A percentile compares a stretch with the other conserved stretches of the same genome.
Evolutionary conservation across 2,888 invertebrate genomes (phyloP).

Genomic region (Tetragonula carbonaria): DNA sequence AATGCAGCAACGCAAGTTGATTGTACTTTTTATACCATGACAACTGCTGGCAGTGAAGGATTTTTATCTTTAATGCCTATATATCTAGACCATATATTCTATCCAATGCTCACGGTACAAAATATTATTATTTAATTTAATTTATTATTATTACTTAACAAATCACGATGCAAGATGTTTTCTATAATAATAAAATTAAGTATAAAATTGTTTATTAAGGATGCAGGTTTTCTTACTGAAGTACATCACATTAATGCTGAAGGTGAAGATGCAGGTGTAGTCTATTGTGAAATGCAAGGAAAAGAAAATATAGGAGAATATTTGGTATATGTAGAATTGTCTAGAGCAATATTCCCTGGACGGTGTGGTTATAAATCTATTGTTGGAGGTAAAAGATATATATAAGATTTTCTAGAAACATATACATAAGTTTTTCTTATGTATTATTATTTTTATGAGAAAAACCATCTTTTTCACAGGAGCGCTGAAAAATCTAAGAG

Average conservation of each 20-base stretch:
- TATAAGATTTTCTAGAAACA: neutral
- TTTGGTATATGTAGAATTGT: slow-evolving; percentile 87
- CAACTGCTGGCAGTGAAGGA: slow-evolving; percentile 94
- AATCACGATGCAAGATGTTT: neutral
- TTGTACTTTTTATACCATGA: slow-evolving; percentile 95
- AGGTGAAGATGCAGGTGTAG: slow-evolving; percentile 96
- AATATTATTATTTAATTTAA: slow-evolving; percentile 4
- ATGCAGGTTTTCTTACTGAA: slow-evolving; percentile 93
- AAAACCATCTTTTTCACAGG: slow-evolving; percentile 64
- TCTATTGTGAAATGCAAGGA: slow-evolving; percentile 98
- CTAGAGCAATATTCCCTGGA: slow-evolving; percentile 91
- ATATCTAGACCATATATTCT: slow-evolving; percentile 95
- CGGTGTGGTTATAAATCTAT: slow-evolving; percentile 93
- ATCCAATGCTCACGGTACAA: slow-evolving; percentile 90
- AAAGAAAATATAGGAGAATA: slow-evolving; percentile 92
- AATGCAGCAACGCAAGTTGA: slow-evolving; percentile 96
- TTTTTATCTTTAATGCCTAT: slow-evolving; percentile 95
- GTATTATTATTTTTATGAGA: neutral
- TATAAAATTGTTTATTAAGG: slow-evolving; percentile 83
- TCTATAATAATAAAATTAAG: neutral
- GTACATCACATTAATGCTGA: slow-evolving; percentile 96
- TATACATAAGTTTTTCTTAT: neutral
- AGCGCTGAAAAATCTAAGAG: slow-evolving; percentile 92
- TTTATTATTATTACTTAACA: slow-evolving; percentile 8
- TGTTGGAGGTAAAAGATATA: slow-evolving; percentile 88